phyloP scores from a whole-genome alignment of 2,797 vertebrate genomes.

The Silurus lanzhouensis region DNA sequence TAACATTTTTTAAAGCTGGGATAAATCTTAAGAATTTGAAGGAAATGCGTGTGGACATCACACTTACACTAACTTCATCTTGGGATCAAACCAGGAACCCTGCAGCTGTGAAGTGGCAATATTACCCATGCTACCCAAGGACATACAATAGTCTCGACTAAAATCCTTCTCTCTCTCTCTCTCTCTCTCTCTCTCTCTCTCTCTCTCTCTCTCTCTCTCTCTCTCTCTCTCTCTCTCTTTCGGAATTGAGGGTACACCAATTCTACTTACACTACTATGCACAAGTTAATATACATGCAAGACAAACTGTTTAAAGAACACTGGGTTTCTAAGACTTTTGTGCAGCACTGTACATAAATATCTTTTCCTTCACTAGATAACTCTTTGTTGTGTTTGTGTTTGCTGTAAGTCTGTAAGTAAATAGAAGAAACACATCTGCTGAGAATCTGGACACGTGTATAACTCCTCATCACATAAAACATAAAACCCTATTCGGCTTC shows the following conservation, averaged over 20 bases:
- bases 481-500: constrained; percentile 3
- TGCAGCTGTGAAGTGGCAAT: background rate
- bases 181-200: too few species aligned
- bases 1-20: background rate
- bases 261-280: background rate
- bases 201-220: too few species aligned
- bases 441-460: constrained; percentile 66
- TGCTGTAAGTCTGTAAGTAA: background rate
- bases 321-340: background rate
- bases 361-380: background rate
- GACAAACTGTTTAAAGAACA: background rate
- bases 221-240: too few species aligned
- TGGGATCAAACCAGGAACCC: background rate
- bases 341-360: background rate
- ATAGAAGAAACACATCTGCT: constrained; percentile 62
- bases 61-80: background rate
- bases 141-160: background rate
- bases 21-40: background rate
- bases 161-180: too few species aligned
- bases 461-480: constrained; percentile 51
- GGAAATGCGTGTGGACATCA: background rate
- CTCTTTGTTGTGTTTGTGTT: background rate
- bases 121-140: background rate
- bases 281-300: background rate
- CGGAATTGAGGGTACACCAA: too few species aligned